Base-by-base conservation (phyloP, 92 coral and sea anemone genomes). In the Isaurus tuberculatus region DNA sequence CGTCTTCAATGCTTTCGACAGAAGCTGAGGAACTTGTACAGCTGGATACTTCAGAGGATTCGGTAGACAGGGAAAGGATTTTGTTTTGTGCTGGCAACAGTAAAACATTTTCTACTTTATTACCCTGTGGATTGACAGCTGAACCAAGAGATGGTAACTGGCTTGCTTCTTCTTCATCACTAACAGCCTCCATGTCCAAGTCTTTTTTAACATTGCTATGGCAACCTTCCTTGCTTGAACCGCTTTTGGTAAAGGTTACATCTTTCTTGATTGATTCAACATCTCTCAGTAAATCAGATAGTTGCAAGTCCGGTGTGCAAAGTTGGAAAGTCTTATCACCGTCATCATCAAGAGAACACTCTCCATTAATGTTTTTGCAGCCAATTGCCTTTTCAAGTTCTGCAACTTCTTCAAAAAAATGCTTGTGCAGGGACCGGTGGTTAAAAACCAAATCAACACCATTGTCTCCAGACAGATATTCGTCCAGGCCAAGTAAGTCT, bases 341-440 rank as follows among this genome's bases (percentile, higher is more conserved):
- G 11, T 58, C 64, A 17, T 60, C 53, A 25, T n/a, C 49, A 74
- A 3, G 10, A 10, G 51, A 33, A 77, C 25, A 19, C 20, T 34
- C 70, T 29, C 14, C 82, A 20, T 32, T 55, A 20, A 20, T 75
- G 48, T 75, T 48, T 51, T 55, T 44, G 33, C 69, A 32, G n/a
- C 82, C 36, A 34, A 77, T 84, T 57, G 57, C 55, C 19, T 57
- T 89, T 82, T 93, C 98, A 29, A 93, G 93, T 63, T 93, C 98
- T 37, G 98, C 98, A 61, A 93, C 98, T 72, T 93, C 95, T 75
- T 93, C 98, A 85, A 93, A 93, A 85, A 93, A 93, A 33, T 77
- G 91, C 61, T 89, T 91, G 74, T 92, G 90, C 40, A 44, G 88
- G 16, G 69, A 72, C 40, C 70, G 63, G 57, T 81, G 90, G 55